Percentiles rank a stretch among this genome's conserved stretches.
phyloP scores from a whole-genome alignment of 1,140 invertebrate species.

The Drosophila nannoptera region DNA sequence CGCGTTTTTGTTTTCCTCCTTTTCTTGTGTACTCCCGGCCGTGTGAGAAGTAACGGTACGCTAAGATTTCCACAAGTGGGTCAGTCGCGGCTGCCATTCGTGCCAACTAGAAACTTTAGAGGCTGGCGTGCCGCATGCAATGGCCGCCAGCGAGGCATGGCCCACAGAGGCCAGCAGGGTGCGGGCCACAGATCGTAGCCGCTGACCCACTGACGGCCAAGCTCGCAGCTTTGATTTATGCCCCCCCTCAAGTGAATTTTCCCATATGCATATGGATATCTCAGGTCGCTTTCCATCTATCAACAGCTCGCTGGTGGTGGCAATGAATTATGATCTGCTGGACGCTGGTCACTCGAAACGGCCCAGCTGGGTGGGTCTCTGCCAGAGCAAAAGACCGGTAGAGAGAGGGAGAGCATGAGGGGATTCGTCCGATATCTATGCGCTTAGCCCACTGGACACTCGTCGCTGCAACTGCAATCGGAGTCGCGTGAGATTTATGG shows the following conservation, averaged over 20 bases:
- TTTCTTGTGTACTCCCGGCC: slow-evolving; percentile 31
- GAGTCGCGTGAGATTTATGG: slow-evolving; percentile 72
- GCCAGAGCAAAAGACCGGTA: neutral
- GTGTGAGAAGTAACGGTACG: slow-evolving; percentile 68
- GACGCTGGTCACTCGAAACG: slow-evolving; percentile 43
- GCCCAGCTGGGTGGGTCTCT: slow-evolving; percentile 38
- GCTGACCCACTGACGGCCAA: slow-evolving; percentile 55
- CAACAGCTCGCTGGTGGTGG: neutral
- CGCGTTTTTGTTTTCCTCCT: slow-evolving; percentile 17
- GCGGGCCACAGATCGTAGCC: slow-evolving; percentile 2
- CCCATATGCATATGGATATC: slow-evolving; percentile 25
- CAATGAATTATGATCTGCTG: slow-evolving; percentile 42
- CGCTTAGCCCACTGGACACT: slow-evolving; percentile 46
- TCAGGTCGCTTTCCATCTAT: slow-evolving; percentile 25
- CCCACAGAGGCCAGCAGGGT: slow-evolving; percentile 5
- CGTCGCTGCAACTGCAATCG: slow-evolving; percentile 45
- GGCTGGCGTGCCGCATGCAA: slow-evolving; percentile 65
- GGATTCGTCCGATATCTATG: too few relatives aligned
- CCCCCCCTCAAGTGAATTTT: slow-evolving; percentile 8
- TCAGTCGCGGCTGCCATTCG: slow-evolving; percentile 35
- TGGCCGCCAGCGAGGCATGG: slow-evolving; percentile 44
- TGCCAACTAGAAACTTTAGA: neutral
- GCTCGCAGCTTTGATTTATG: slow-evolving; percentile 62
- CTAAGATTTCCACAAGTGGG: slow-evolving; percentile 60
- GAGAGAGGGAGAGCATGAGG: too few relatives aligned